Base-by-base conservation (phyloP, 2,888 invertebrate species). In the Lobophora halterata region DNA sequence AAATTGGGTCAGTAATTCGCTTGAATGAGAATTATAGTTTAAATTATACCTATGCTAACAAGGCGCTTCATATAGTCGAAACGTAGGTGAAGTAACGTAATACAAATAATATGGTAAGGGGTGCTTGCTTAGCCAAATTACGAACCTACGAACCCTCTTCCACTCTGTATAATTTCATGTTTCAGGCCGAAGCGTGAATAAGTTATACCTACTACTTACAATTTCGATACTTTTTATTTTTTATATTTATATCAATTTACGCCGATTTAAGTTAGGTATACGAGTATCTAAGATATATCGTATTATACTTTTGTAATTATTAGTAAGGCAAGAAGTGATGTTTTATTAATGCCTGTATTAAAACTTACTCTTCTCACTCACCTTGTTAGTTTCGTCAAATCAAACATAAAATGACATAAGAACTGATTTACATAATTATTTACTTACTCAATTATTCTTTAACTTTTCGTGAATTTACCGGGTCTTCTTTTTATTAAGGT, bases 101-200 rank as follows among this genome's bases (percentile, higher is more conserved):
- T n/a, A n/a, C n/a, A 47, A 44, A 43, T 35, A 27, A 37, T 48
- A 30, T 21, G 28, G 20, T 26, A 14, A 30, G 27, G 26, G 26
- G 27, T n/a, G 31, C 37, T 43, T 29, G 16, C 21, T 33, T 36
- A 38, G n/a, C n/a, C 29, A 39, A n/a, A n/a, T n/a, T 36, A 34
- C 30, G 33, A 24, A 41, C 46, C 52, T 34, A 47, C 58, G 64
- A 69, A 64, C 78, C 81, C 79, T 72, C 65, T 60, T 71, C 73
- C 70, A 75, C 71, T 66, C 59, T 54, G 61, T 76, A 78, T 77
- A 79, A 82, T 79, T 76, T 69, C 71, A 69, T 67, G 68, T 78
- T 76, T 76, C 76, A 69, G 46, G 37, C 29, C 35, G 43, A 58
- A 59, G 61, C 61, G 61, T 81, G 78, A 82, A 85, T 85, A 78